A percentile compares a stretch with the other conserved stretches of the same genome.
These are phyloP conservation scores for Agraylea sexmaculata DNA, from an alignment of 1,140 invertebrate genomes.

Conservation along the genomic window DNA sequence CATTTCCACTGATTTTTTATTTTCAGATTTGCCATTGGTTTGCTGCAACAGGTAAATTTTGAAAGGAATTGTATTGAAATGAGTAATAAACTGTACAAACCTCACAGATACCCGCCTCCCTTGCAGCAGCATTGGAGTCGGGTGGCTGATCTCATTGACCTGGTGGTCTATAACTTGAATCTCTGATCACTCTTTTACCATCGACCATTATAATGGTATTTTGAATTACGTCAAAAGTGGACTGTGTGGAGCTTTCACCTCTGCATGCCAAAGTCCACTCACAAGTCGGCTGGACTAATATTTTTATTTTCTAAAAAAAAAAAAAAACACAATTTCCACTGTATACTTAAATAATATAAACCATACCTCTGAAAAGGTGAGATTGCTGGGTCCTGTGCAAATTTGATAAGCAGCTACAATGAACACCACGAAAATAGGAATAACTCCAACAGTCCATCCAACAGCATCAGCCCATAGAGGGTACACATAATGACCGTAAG, in stretches of 20 bases:
- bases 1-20: conserved; percentile 31
- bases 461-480: conserved; percentile 64
- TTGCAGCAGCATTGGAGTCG: conserved; percentile 22
- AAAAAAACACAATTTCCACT: conserved; percentile 5
- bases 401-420: conserved; percentile 51
- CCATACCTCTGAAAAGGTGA: conserved; percentile 41
- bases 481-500: conserved; percentile 61
- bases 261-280: conserved; percentile 50
- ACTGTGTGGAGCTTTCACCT: conserved; percentile 21
- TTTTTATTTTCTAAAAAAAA: conserved; percentile 38
- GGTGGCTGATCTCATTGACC: conserved; percentile 36
- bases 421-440: conserved; percentile 60
- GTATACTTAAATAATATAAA: background rate
- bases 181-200: conserved; percentile 43
- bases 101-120: conserved; percentile 19
- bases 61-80: conserved; percentile 8
- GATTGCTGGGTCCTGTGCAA: conserved; percentile 39
- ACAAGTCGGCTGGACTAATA: conserved; percentile 47
- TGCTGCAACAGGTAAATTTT: conserved; percentile 25
- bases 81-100: conserved; percentile 7
- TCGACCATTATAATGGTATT: conserved; percentile 48
- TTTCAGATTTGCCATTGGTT: conserved; percentile 29
- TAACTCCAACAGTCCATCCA: conserved; percentile 63
- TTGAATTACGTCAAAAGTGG: conserved; percentile 34
- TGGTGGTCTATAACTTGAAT: conserved; percentile 21